Percentiles rank a stretch among this genome's conserved stretches.
These are phyloP conservation scores for Sinelater perroti DNA, from an alignment of 2,888 invertebrate genomes.

Conservation along the genomic window DNA sequence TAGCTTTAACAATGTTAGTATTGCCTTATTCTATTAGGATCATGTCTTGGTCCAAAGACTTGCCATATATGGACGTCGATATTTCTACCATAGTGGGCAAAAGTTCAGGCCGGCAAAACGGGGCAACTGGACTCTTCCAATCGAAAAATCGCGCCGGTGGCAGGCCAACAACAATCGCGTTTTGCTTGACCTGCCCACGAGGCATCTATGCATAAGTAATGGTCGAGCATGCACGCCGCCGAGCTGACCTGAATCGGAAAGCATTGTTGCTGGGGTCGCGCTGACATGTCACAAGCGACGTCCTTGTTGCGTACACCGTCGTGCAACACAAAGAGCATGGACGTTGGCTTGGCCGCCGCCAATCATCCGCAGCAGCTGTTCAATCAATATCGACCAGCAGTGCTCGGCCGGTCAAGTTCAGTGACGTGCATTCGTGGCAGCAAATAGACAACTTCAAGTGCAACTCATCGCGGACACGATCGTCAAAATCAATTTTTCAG, in stretches of 20 bases:
- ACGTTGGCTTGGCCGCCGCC: neutral
- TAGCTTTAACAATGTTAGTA: too few species aligned
- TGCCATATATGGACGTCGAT: too few species aligned
- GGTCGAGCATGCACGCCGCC: neutral
- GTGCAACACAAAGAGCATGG: too few species aligned
- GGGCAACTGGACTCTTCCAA: neutral
- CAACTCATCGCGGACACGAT: too few species aligned
- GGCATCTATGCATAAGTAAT: neutral
- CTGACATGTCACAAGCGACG: too few species aligned
- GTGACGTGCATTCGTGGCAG: constrained; percentile 3
- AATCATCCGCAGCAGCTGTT: neutral
- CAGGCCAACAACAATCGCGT: neutral
- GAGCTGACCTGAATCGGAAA: constrained; percentile 7
- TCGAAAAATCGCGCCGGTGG: neutral
- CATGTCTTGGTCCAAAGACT: too few species aligned
- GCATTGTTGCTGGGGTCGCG: too few species aligned
- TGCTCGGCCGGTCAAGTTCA: constrained; percentile 5
- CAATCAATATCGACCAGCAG: constrained; percentile 16
- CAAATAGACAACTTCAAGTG: too few species aligned
- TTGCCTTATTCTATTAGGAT: too few species aligned
- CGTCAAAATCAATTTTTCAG: too few species aligned
- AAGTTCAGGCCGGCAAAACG: neutral
- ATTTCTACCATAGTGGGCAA: too few species aligned
- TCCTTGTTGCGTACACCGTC: constrained; percentile 2
- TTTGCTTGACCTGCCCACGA: neutral